Evolutionary conservation across 1,140 invertebrate genomes (phyloP).

Genomic region (Diachasma alloeum): DNA sequence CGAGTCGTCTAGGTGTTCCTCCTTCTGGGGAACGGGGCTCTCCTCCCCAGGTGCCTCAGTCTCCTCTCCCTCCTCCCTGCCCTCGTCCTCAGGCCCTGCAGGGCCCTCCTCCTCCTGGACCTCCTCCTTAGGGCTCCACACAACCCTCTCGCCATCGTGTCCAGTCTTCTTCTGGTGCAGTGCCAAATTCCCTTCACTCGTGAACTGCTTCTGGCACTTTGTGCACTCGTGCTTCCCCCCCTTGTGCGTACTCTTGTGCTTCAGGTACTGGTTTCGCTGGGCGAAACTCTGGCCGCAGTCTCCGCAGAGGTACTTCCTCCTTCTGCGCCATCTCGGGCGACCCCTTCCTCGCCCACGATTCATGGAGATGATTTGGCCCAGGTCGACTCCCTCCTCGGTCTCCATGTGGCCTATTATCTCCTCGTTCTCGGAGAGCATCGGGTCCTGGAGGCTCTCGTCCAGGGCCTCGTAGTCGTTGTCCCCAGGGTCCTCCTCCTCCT

Average conservation of each 20-base stretch:
- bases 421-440: slow-evolving; percentile 52
- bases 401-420: slow-evolving; percentile 75
- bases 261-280: slow-evolving; percentile 63
- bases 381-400: slow-evolving; percentile 67
- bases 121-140: slow-evolving; percentile 37
- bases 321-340: slow-evolving; percentile 63
- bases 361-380: slow-evolving; percentile 71
- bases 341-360: slow-evolving; percentile 68
- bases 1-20: slow-evolving; percentile 1
- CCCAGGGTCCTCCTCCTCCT: slow-evolving; percentile 60
- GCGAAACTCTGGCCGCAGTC: slow-evolving; percentile 67
- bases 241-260: slow-evolving; percentile 64
- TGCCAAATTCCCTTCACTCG: slow-evolving; percentile 64
- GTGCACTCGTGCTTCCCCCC: slow-evolving; percentile 66
- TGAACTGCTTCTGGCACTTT: slow-evolving; percentile 68
- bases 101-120: not conserved
- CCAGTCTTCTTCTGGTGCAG: slow-evolving; percentile 65
- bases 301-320: slow-evolving; percentile 65
- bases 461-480: slow-evolving; percentile 63
- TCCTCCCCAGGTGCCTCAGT: no score
- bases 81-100: not conserved
- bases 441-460: slow-evolving; percentile 36
- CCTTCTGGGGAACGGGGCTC: not conserved
- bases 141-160: slow-evolving; percentile 62
- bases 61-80: not conserved